Evolutionary conservation across 1,140 invertebrate species (phyloP).

Genomic region (Bombus sibiricus): DNA sequence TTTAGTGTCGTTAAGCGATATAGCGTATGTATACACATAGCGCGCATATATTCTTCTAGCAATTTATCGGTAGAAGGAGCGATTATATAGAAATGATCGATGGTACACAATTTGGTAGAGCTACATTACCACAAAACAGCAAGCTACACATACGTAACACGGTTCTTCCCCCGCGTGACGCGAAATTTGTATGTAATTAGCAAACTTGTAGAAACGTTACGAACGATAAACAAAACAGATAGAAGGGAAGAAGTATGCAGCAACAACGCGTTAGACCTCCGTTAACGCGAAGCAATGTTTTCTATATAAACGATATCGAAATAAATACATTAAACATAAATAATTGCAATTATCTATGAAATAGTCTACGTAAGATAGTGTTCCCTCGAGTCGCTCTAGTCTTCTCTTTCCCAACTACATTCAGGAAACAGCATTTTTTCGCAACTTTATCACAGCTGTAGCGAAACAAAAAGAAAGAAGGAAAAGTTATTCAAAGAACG

Average conservation of each 20-base stretch:
- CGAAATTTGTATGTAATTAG: slow-evolving; percentile 21
- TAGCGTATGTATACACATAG: slow-evolving; percentile 47
- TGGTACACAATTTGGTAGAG: slow-evolving; percentile 23
- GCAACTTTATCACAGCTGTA: too few relatives aligned
- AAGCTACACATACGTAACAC: slow-evolving; percentile 55
- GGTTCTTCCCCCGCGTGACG: background rate
- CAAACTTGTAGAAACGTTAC: background rate
- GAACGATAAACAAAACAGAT: background rate
- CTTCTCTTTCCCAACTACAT: background rate
- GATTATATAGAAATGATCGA: background rate
- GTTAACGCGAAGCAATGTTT: slow-evolving; percentile 72
- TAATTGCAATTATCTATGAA: background rate
- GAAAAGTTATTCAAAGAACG: background rate
- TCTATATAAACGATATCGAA: slow-evolving; percentile 76
- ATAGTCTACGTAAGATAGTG: background rate
- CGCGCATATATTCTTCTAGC: slow-evolving; percentile 74
- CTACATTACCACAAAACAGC: slow-evolving; percentile 14
- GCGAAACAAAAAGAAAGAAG: background rate
- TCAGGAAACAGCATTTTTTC: too few relatives aligned
- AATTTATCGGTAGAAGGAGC: slow-evolving; percentile 60
- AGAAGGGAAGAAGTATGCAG: slow-evolving; percentile 29
- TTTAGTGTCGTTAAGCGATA: slow-evolving; percentile 34
- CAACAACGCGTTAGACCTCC: slow-evolving; percentile 54
- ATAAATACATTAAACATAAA: slow-evolving; percentile 70
- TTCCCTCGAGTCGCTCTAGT: background rate